Evolutionary conservation across 2,888 invertebrate species (phyloP).

Genomic region (Eupithecia inturbata): DNA sequence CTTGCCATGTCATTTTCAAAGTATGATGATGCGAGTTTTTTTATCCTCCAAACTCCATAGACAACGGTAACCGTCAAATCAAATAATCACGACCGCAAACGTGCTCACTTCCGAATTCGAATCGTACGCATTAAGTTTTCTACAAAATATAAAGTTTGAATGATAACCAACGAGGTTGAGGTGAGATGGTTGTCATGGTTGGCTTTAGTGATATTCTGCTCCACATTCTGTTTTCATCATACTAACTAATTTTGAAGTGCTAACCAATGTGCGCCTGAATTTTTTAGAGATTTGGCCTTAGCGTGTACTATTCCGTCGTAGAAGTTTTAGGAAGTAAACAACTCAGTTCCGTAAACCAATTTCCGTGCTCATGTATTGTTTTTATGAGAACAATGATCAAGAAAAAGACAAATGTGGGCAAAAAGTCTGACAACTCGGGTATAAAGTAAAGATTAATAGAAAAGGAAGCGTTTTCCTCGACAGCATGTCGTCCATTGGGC

Average conservation of each 20-base stretch:
- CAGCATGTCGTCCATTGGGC: constrained; percentile 16
- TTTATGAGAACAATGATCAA: background rate
- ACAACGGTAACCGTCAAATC: background rate
- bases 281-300: background rate
- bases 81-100: background rate
- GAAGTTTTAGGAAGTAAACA: background rate
- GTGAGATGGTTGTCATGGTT: too few species aligned
- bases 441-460: constrained; percentile 1
- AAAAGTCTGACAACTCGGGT: background rate
- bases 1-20: background rate
- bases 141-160: background rate
- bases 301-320: background rate
- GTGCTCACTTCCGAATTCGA: background rate
- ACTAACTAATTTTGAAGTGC: background rate
- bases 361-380: background rate
- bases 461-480: constrained; percentile 4
- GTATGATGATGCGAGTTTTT: background rate
- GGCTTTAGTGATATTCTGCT: too few species aligned
- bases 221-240: too few species aligned
- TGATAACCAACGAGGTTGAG: too few species aligned
- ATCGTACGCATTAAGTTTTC: background rate
- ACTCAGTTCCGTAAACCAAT: background rate
- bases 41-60: background rate
- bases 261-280: background rate
- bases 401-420: background rate